Evolutionary conservation across 2,797 vertebrate genomes (phyloP).

Genomic region (Erethizon dorsatum): DNA sequence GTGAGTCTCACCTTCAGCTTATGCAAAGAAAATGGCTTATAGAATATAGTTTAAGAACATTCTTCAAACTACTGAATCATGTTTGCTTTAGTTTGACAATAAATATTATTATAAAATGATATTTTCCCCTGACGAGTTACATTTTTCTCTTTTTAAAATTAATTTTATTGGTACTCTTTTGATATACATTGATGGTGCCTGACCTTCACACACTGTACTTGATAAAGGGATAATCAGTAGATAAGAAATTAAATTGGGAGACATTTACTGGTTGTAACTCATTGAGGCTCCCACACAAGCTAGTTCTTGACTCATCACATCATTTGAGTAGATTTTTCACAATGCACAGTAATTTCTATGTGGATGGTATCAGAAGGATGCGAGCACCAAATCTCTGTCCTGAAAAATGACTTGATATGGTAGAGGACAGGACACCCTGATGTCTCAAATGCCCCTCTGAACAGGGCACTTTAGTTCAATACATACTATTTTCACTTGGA

Average conservation of each 20-base stretch:
- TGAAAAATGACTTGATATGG: background rate
- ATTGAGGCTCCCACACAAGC: background rate
- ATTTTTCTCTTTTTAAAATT: slow-evolving; percentile 57
- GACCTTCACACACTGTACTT: background rate
- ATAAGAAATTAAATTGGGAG: slow-evolving; percentile 36
- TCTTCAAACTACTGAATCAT: slow-evolving; percentile 42
- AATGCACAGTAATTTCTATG: background rate
- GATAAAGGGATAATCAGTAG: slow-evolving; percentile 41
- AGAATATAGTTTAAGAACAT: slow-evolving; percentile 35
- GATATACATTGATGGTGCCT: background rate
- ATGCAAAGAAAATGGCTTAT: slow-evolving; percentile 54
- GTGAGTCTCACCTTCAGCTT: slow-evolving; percentile 25
- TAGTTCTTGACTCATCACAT: background rate
- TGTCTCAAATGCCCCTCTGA: background rate
- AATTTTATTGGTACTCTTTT: background rate
- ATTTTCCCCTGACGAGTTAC: slow-evolving; percentile 16
- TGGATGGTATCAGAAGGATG: background rate
- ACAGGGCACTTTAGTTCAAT: background rate
- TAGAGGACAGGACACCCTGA: background rate
- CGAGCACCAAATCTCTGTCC: background rate
- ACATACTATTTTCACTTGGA: background rate
- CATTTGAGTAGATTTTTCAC: slow-evolving; percentile 31
- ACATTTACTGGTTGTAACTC: background rate
- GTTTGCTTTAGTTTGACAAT: slow-evolving; percentile 14
- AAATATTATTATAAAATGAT: slow-evolving; percentile 60